Evolutionary conservation across 2,113 vertebrate species (phyloP).

Genomic region (Caranx ignobilis): DNA sequence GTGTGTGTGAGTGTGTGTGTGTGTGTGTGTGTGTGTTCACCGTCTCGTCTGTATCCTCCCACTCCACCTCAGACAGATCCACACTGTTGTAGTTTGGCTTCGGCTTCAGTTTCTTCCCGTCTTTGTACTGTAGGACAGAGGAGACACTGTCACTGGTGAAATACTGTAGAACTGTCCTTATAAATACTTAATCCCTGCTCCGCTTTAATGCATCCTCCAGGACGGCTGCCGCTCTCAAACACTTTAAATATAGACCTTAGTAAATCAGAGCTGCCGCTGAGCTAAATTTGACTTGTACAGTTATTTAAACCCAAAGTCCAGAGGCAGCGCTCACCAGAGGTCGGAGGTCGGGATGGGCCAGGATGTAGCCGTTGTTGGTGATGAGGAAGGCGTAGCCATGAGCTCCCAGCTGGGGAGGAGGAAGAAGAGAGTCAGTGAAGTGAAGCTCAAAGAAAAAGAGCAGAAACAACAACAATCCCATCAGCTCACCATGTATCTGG

Average conservation of each 20-base stretch:
- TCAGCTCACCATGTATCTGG: constrained; percentile 91
- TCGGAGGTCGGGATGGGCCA: constrained; percentile 95
- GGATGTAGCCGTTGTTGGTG: constrained; percentile 97
- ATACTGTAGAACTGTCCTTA: constrained; percentile 31
- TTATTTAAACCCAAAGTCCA: background rate
- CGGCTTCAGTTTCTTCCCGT: constrained; percentile 93
- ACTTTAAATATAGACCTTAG: constrained; percentile 13
- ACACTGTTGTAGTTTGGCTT: constrained; percentile 99
- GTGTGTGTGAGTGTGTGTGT: background rate
- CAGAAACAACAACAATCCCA: background rate
- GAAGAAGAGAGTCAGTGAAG: background rate
- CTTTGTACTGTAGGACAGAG: constrained; percentile 87
- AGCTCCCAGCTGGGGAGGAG: constrained; percentile 87
- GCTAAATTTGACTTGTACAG: background rate
- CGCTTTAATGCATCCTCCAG: constrained; percentile 13
- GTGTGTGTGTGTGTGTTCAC: constrained; percentile 71
- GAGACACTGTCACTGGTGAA: constrained; percentile 25
- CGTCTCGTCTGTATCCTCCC: constrained; percentile 91
- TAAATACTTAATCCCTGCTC: constrained; percentile 33
- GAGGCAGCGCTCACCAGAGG: constrained; percentile 88
- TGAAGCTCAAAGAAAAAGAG: background rate
- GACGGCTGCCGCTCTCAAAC: background rate
- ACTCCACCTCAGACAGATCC: constrained; percentile 96
- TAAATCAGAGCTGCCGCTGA: constrained; percentile 34
- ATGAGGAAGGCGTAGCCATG: constrained; percentile 97